A percentile compares a stretch with the other conserved stretches of the same genome.
phyloP scores from a whole-genome alignment of 1,140 invertebrate species.

The Trigoniulus corallinus region DNA sequence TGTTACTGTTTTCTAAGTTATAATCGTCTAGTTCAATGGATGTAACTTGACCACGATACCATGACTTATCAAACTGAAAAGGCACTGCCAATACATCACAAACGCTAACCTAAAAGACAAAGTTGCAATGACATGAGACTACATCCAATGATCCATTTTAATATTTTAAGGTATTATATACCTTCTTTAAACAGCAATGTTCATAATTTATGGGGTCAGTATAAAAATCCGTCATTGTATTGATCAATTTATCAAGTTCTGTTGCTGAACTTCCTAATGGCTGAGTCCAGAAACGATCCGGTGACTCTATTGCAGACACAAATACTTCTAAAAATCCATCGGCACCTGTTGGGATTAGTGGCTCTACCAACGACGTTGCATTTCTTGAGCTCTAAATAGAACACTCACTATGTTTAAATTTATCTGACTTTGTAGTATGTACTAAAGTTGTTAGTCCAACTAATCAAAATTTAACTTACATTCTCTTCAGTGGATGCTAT shows the following conservation, averaged over 20 bases:
- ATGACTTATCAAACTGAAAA: slow-evolving; percentile 52
- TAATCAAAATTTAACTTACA: too few relatives aligned
- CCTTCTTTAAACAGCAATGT: slow-evolving; percentile 33
- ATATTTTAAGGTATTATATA: slow-evolving; percentile 16
- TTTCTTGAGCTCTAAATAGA: too few relatives aligned
- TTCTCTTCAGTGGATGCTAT: too few relatives aligned
- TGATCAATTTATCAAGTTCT: slow-evolving; percentile 51
- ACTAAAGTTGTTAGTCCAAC: too few relatives aligned
- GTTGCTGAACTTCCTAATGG: slow-evolving; percentile 43
- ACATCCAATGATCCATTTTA: neutral
- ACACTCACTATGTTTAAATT: too few relatives aligned
- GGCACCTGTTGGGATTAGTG: slow-evolving; percentile 13
- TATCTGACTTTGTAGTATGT: too few relatives aligned
- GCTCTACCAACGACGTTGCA: slow-evolving; percentile 8
- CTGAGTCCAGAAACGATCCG: slow-evolving; percentile 67
- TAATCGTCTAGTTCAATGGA: slow-evolving; percentile 33
- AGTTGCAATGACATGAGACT: slow-evolving; percentile 8
- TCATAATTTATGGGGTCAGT: slow-evolving; percentile 38
- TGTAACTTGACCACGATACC: slow-evolving; percentile 43
- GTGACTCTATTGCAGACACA: slow-evolving; percentile 59
- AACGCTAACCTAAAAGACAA: slow-evolving; percentile 30
- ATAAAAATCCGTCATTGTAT: slow-evolving; percentile 63
- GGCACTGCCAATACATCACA: slow-evolving; percentile 62
- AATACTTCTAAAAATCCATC: slow-evolving; percentile 54
- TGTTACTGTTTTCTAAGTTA: slow-evolving; percentile 32